Percentiles rank a stretch among this genome's conserved stretches.
Evolutionary conservation across 23 tunicate genomes (phyloP).

Genomic region (Trididemnum miniatum): DNA sequence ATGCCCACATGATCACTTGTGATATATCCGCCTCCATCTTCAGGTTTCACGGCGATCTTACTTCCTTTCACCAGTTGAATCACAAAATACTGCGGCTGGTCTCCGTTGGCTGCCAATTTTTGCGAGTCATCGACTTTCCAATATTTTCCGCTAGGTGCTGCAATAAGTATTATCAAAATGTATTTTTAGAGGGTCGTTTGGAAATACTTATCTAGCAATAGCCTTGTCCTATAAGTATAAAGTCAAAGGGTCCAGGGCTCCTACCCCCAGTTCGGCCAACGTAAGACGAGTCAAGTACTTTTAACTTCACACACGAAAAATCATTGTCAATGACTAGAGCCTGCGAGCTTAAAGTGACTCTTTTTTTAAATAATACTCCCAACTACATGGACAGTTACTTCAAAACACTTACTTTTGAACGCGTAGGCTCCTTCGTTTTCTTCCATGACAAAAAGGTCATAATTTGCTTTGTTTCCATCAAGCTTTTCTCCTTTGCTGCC

Average conservation of each 20-base stretch:
- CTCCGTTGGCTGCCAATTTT: constrained; percentile 53
- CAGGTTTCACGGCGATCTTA: constrained; percentile 73
- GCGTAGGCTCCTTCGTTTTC: constrained; percentile 87
- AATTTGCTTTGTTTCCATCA: constrained; percentile 79
- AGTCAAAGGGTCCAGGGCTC: no score
- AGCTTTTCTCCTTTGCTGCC: constrained; percentile 80
- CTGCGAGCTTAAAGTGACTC: no score
- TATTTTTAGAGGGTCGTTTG: no score
- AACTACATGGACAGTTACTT: no score
- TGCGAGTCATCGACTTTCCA: constrained; percentile 62
- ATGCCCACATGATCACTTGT: constrained; percentile 83
- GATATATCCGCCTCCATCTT: constrained; percentile 57
- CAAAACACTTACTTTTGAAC: constrained; percentile 69
- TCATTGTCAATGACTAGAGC: no score
- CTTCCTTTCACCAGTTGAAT: constrained; percentile 69
- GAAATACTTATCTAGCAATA: no score
- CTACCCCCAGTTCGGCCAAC: no score
- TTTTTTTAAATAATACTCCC: no score
- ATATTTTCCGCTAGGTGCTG: constrained; percentile 89
- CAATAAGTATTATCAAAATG: background rate
- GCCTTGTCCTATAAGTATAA: no score
- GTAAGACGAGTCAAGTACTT: no score
- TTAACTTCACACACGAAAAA: no score
- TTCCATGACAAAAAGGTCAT: constrained; percentile 81
- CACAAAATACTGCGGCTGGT: constrained; percentile 46